A percentile compares a stretch with the other conserved stretches of the same genome.
Conservation (phyloP, 2,113 vertebrate genomes). For the Lipotes vexillifer region DNA sequence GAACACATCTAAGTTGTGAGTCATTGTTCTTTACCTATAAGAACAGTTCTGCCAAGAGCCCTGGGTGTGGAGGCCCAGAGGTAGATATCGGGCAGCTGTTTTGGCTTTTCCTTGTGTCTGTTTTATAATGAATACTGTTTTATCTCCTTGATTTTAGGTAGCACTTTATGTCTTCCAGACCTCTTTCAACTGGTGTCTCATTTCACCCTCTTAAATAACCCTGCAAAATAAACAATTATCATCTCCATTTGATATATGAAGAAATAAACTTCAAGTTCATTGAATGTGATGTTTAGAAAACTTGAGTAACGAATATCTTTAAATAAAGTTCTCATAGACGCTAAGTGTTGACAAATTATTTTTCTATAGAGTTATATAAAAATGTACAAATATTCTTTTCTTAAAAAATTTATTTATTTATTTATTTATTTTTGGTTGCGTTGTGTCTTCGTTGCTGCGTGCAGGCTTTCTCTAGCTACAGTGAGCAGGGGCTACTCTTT, state of each 20-base stretch:
- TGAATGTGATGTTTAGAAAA: constrained; percentile 6
- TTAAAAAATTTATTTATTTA: too few relatives aligned
- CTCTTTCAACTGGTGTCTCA: constrained; percentile 5
- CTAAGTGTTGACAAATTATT: not conserved
- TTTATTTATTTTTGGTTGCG: too few relatives aligned
- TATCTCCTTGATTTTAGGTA: not conserved
- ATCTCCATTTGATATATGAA: not conserved
- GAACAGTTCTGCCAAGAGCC: not conserved
- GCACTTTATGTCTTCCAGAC: constrained; percentile 11
- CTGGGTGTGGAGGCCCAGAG: not conserved
- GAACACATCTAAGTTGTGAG: not conserved
- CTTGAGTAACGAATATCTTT: constrained; percentile 3
- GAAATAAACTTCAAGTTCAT: constrained; percentile 26
- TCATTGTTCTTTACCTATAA: not conserved
- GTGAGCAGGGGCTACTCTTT: too few relatives aligned
- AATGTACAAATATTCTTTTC: not conserved
- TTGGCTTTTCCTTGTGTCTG: not conserved
- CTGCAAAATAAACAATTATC: constrained; percentile 13
- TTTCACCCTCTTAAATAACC: constrained; percentile 12
- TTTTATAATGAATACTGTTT: constrained; percentile 16
- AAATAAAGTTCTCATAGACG: not conserved
- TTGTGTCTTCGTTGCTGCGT: rapidly evolving
- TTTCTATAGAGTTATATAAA: constrained; percentile 25
- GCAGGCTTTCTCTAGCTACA: too few relatives aligned
- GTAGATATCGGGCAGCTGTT: not conserved